Evolutionary conservation across 1,140 invertebrate genomes (phyloP).

Genomic region (Chironomus tepperi): DNA sequence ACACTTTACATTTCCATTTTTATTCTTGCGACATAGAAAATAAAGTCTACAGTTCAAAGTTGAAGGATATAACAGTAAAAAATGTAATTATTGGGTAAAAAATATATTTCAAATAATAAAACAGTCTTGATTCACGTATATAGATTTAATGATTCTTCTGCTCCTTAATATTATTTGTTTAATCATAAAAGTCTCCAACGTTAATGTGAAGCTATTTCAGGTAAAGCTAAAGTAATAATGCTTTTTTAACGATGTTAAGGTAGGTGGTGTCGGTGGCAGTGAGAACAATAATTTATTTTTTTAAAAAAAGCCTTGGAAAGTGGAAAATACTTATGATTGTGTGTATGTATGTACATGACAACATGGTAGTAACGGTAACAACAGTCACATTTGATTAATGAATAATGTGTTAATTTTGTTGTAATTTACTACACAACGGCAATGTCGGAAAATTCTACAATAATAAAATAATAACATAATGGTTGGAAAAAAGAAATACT

Average conservation of each 20-base stretch:
- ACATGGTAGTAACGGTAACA: neutral
- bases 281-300: conserved; percentile 15
- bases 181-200: too few species aligned
- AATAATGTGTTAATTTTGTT: conserved; percentile 15
- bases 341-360: conserved; percentile 3
- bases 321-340: neutral
- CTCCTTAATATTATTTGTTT: too few species aligned
- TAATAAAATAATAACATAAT: neutral
- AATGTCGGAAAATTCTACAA: neutral
- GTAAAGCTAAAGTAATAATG: neutral
- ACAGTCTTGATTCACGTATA: too few species aligned
- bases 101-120: too few species aligned
- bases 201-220: too few species aligned
- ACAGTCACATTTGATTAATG: conserved; percentile 13
- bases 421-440: neutral
- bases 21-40: too few species aligned
- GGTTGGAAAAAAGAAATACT: neutral
- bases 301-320: neutral
- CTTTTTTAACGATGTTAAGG: conserved; percentile 6
- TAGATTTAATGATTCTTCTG: too few species aligned
- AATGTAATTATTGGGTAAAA: too few species aligned
- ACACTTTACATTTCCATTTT: too few species aligned
- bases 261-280: neutral
- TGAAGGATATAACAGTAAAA: too few species aligned
- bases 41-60: too few species aligned